These are phyloP conservation scores for Agriopis leucophaearia DNA, from an alignment of 2,888 invertebrate species.

Conservation along the genomic window DNA sequence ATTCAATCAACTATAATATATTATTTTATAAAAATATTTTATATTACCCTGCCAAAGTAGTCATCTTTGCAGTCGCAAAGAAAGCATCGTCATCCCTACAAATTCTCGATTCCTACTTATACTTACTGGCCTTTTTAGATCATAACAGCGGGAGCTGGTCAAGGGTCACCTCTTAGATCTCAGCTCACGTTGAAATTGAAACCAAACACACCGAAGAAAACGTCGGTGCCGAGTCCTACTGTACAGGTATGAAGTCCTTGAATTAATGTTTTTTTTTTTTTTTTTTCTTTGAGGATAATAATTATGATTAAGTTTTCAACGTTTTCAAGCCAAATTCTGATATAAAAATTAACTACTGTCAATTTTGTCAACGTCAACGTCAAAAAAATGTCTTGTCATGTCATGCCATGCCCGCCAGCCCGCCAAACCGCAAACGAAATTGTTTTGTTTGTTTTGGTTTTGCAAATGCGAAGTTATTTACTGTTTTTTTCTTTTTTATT, in stretches of 20 bases:
- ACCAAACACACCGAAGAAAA: slow-evolving; percentile 85
- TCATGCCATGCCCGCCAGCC: not conserved
- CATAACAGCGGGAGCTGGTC: slow-evolving; percentile 87
- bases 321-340: not conserved
- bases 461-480: not conserved
- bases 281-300: not conserved
- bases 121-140: slow-evolving; percentile 65
- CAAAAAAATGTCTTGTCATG: slow-evolving; percentile 2
- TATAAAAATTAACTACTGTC: not conserved
- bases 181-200: slow-evolving; percentile 90
- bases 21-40: too few relatives aligned
- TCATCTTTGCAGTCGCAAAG: too few relatives aligned
- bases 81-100: too few relatives aligned
- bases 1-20: too few relatives aligned
- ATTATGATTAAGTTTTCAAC: not conserved
- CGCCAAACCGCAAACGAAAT: not conserved
- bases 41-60: too few relatives aligned
- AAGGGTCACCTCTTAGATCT: slow-evolving; percentile 91
- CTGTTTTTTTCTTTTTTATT: not conserved
- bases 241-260: slow-evolving; percentile 68
- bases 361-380: not conserved
- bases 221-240: slow-evolving; percentile 78
- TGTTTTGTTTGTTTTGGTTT: slow-evolving; percentile 6
- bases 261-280: too few relatives aligned
- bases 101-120: too few relatives aligned